Evolutionary conservation across 2,888 invertebrate genomes (phyloP).

Genomic region (Linnaemya vulpina): DNA sequence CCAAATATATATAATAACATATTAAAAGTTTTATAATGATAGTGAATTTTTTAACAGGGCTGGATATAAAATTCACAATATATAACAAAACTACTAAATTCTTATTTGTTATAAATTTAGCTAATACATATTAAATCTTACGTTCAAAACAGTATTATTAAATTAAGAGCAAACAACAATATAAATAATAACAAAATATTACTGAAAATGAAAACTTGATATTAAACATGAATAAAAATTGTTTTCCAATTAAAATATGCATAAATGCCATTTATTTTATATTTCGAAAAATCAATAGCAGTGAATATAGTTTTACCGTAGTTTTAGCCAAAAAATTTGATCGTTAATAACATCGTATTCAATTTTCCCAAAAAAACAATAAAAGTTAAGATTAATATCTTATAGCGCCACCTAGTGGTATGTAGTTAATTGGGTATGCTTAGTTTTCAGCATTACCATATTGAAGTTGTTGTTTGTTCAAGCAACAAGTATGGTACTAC

Average conservation of each 20-base stretch:
- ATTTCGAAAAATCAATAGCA: too few relatives aligned
- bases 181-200: background rate
- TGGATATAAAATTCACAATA: slow-evolving; percentile 81
- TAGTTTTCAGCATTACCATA: slow-evolving; percentile 2
- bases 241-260: too few relatives aligned
- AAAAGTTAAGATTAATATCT: too few relatives aligned
- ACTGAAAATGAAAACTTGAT: too few relatives aligned
- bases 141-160: slow-evolving; percentile 29
- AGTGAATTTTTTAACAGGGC: slow-evolving; percentile 80
- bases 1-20: slow-evolving; percentile 51
- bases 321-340: too few relatives aligned
- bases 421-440: background rate
- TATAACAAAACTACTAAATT: too few relatives aligned
- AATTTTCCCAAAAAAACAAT: too few relatives aligned
- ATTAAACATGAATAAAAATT: too few relatives aligned
- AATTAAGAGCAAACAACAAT: background rate
- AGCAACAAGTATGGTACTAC: slow-evolving; percentile 38
- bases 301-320: too few relatives aligned
- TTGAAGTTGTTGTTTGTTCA: background rate
- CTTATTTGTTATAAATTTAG: too few relatives aligned
- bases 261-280: too few relatives aligned
- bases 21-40: slow-evolving; percentile 46
- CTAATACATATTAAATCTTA: slow-evolving; percentile 48
- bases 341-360: too few relatives aligned
- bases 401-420: background rate